These are phyloP conservation scores for Goniozus legneri DNA, from an alignment of 1,140 invertebrate genomes.

Conservation along the genomic window DNA sequence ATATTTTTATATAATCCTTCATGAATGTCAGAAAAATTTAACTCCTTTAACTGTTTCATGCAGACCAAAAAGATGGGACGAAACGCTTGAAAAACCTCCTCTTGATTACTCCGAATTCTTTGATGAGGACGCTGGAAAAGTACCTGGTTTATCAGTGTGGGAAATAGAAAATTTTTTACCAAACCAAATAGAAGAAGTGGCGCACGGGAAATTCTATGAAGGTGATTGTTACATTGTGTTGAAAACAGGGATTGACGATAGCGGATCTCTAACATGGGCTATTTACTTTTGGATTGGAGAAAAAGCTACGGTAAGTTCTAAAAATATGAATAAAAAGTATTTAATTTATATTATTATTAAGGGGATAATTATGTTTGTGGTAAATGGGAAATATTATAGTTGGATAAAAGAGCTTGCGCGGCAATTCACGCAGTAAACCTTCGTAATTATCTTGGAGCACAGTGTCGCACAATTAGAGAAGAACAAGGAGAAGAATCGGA, in stretches of 20 bases:
- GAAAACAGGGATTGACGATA: constrained; percentile 85
- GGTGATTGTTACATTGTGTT: constrained; percentile 98
- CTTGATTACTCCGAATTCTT: constrained; percentile 99
- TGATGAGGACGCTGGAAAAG: constrained; percentile 93
- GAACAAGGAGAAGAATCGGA: constrained; percentile 96
- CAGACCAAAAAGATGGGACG: constrained; percentile 87
- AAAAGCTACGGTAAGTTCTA: constrained; percentile 78
- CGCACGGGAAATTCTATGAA: constrained; percentile 98
- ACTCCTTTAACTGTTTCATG: constrained; percentile 30
- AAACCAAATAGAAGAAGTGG: constrained; percentile 85
- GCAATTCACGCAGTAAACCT: constrained; percentile 99
- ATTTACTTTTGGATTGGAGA: constrained; percentile 99
- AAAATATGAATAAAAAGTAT: too few species aligned
- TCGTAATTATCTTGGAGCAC: constrained; percentile 90
- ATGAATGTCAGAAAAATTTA: constrained; percentile 15
- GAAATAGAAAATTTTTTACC: constrained; percentile 99
- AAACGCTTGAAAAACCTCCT: constrained; percentile 89
- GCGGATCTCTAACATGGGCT: constrained; percentile 84
- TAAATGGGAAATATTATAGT: constrained; percentile 44
- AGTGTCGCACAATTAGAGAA: constrained; percentile 95
- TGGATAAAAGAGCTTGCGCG: constrained; percentile 97
- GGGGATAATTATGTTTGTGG: neutral
- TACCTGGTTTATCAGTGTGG: constrained; percentile 86
- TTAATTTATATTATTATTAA: constrained; percentile 5
- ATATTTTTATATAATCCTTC: neutral